phyloP scores from a whole-genome alignment of 1,140 invertebrate genomes.

The Asbolus verrucosus region DNA sequence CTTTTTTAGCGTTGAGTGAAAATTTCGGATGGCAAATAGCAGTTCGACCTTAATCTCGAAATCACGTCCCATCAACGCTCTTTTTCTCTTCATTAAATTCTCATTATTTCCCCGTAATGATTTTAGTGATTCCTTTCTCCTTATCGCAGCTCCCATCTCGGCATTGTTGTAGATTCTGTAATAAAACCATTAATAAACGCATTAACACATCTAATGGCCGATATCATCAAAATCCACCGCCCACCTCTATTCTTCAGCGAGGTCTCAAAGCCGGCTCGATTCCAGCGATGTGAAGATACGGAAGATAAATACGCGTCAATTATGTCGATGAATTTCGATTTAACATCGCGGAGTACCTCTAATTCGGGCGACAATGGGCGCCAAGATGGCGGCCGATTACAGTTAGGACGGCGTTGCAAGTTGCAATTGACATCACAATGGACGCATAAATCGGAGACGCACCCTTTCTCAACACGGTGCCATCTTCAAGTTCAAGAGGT shows the following conservation, averaged over 20 bases:
- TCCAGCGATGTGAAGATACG: not conserved
- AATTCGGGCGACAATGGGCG: too few relatives aligned
- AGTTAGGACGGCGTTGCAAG: not conserved
- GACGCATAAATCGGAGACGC: conserved; percentile 5
- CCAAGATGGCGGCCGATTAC: too few relatives aligned
- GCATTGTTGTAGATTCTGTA: not conserved
- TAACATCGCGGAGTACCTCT: not conserved
- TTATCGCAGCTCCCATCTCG: not conserved
- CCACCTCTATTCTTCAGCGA: not conserved
- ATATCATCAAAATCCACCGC: conserved; percentile 12
- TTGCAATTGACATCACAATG: conserved; percentile 11
- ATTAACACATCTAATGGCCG: conserved; percentile 9
- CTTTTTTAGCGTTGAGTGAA: too few relatives aligned
- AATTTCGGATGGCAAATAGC: too few relatives aligned
- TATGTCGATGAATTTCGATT: not conserved
- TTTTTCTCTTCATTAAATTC: conserved; percentile 5
- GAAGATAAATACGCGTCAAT: not conserved
- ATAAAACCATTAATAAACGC: conserved; percentile 29
- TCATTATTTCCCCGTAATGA: not conserved
- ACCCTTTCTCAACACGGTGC: conserved; percentile 10
- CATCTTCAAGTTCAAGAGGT: conserved; percentile 22
- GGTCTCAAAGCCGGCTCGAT: not conserved
- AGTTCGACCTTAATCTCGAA: too few relatives aligned
- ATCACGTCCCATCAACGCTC: too few relatives aligned
- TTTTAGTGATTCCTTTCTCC: not conserved